Conservation (phyloP, 2,113 vertebrate genomes). For the Sphaerodactylus townsendi region DNA sequence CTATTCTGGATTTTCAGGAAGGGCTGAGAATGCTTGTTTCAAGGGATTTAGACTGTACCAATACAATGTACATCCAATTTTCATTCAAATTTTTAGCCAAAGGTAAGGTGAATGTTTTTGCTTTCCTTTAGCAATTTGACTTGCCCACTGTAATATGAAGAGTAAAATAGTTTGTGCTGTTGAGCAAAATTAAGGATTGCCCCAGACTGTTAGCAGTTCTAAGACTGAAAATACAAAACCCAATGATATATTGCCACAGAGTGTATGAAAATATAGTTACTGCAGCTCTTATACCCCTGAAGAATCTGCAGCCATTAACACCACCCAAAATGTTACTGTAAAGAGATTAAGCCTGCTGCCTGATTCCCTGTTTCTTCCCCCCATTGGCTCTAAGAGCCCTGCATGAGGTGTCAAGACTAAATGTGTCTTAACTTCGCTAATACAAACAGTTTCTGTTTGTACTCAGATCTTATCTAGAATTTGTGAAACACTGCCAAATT, state of each 20-base stretch:
- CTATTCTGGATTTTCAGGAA: slow-evolving; percentile 80
- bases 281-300: neutral
- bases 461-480: neutral
- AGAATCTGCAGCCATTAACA: neutral
- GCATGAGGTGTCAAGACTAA: neutral
- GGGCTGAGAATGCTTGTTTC: slow-evolving; percentile 94
- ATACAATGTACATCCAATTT: slow-evolving; percentile 94
- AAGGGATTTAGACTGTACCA: slow-evolving; percentile 91
- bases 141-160: neutral
- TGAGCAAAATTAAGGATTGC: neutral
- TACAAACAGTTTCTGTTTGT: neutral
- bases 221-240: neutral
- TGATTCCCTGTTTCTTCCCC: neutral
- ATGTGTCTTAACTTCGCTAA: neutral
- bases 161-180: neutral
- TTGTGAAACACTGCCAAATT: neutral
- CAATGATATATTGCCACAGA: neutral
- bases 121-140: neutral
- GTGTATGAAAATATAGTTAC: neutral
- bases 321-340: neutral
- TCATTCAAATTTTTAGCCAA: slow-evolving; percentile 96
- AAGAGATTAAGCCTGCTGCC: neutral
- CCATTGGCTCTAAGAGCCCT: neutral
- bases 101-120: slow-evolving; percentile 74
- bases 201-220: neutral